Evolutionary conservation across 1,140 invertebrate species (phyloP).

Genomic region (Drosophila ironensis): DNA sequence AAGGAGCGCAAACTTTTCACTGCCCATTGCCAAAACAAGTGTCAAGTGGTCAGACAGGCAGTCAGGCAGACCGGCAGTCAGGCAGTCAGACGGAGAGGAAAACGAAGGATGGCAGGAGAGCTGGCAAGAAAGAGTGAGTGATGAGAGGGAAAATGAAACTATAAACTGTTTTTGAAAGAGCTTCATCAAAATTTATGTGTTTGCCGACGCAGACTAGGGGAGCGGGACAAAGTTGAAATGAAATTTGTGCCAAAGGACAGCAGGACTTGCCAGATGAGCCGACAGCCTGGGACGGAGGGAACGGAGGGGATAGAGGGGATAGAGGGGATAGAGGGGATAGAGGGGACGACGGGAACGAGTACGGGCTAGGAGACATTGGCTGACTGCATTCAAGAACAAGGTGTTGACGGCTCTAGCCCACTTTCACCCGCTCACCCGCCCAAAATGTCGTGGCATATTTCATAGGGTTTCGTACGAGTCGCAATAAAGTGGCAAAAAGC

Average conservation of each 20-base stretch:
- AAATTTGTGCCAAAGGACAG: conserved; percentile 42
- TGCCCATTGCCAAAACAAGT: conserved; percentile 52
- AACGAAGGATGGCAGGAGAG: neutral
- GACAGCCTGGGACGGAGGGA: neutral
- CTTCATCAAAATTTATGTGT: conserved; percentile 44
- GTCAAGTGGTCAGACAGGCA: conserved; percentile 29
- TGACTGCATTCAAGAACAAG: conserved; percentile 22
- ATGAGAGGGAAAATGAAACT: conserved; percentile 7
- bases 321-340: neutral
- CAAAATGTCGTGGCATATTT: neutral
- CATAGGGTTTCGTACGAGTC: conserved; percentile 6
- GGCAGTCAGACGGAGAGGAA: neutral
- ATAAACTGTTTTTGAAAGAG: conserved; percentile 44
- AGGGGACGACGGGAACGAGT: too few species aligned
- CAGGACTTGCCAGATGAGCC: conserved; percentile 12
- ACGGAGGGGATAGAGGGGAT: neutral
- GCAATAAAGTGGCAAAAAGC: conserved; percentile 31
- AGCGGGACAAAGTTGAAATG: conserved; percentile 48
- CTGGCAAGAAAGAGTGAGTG: neutral
- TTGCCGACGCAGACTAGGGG: conserved; percentile 6
- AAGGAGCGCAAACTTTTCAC: conserved; percentile 39
- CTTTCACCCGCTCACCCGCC: neutral
- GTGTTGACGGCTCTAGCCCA: conserved; percentile 18
- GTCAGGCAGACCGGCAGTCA: neutral
- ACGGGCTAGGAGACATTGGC: neutral